Evolutionary conservation across 2,113 vertebrate genomes (phyloP), one percentile per base, ranked within the genome.

Genomic region (Scatophagus argus): DNA sequence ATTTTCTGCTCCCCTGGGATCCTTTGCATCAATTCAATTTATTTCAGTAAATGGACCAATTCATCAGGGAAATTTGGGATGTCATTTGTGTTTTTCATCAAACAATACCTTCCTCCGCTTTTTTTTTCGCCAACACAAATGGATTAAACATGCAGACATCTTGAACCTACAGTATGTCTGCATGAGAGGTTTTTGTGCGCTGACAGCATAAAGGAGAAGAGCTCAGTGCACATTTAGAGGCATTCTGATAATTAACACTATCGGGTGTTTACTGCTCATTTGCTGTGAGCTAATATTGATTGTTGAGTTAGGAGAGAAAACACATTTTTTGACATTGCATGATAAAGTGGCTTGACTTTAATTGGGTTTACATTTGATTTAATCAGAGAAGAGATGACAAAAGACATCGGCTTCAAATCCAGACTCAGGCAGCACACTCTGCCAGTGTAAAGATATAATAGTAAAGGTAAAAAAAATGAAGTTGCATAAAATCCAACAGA

Each of bases 11-110:
- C 91, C 87, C 87, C 84, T 87, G 93, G 90, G 91, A 91, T 89
- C 72, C 63, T 88, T 87, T 86, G 85, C 87, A 91, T 94, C 88
- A 89, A 85, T 94, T 92, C 88, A 93, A 93, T 93, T 94, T 93
- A 89, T 93, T 93, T 92, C 78, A 80, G 91, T 91, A 94, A 94
- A 92, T 89, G 82, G 85, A 92, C 61, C 83, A 88, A 90, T 91
- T 92, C 93, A 90, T 89, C 84, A 73, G 92, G 93, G 91, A 94
- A 82, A 89, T 93, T 88, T 78, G 44, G 75, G 77, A 85, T 85
- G 83, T 93, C 86, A 75, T 87, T 88, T 84, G 74, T 82, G 82
- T 86, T 92, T 91, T 90, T 86, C 88, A 86, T 91, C 84, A 89
- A 85, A 72, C 34, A 8, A 87, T 90, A 87, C 71, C 76, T 84